Evolutionary conservation across 1,140 invertebrate genomes (phyloP).

Genomic region (Vanessa tameamea): DNA sequence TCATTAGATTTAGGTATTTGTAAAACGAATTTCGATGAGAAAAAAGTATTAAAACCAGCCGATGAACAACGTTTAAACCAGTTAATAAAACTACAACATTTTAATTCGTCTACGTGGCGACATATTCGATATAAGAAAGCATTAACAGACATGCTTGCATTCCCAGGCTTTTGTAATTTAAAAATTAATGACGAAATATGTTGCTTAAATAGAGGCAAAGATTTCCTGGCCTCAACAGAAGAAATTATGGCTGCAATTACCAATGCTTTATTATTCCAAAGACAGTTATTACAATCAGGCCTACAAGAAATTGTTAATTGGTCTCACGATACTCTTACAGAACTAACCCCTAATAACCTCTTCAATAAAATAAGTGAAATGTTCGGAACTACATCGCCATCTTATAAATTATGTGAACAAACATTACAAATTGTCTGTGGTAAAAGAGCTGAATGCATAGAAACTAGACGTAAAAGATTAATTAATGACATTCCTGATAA

Average conservation of each 20-base stretch:
- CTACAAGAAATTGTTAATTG: conserved; percentile 28
- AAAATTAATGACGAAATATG: conserved; percentile 34
- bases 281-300: conserved; percentile 21
- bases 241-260: conserved; percentile 16
- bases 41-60: conserved; percentile 25
- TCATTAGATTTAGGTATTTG: too few relatives aligned
- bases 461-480: conserved; percentile 32
- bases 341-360: conserved; percentile 11
- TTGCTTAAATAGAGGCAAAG: conserved; percentile 27
- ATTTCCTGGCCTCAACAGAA: conserved; percentile 26
- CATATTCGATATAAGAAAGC: conserved; percentile 33
- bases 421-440: conserved; percentile 30
- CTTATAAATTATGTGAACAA: conserved; percentile 28
- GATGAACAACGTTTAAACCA: conserved; percentile 20
- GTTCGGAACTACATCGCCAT: conserved; percentile 17
- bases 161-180: conserved; percentile 30
- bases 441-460: conserved; percentile 32
- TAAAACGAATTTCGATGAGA: conserved; percentile 23
- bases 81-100: conserved; percentile 31
- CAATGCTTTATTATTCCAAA: conserved; percentile 24
- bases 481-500: conserved; percentile 21
- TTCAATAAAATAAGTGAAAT: conserved; percentile 26
- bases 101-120: conserved; percentile 26
- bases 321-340: conserved; percentile 10
- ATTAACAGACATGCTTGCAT: conserved; percentile 12